Evolutionary conservation across 2,888 invertebrate genomes (phyloP).

Genomic region (Polydrusus cervinus): DNA sequence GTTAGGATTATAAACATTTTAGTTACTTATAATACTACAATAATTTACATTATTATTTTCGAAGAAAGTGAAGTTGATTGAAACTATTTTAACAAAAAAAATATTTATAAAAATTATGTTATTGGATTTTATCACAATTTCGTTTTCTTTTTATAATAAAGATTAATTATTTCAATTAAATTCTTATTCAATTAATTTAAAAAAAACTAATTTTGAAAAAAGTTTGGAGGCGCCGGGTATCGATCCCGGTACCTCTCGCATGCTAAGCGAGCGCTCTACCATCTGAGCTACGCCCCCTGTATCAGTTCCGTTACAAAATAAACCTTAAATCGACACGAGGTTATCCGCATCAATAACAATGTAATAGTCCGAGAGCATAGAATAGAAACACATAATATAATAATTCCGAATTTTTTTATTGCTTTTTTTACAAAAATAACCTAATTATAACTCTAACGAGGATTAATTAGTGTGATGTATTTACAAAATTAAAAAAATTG

Average conservation of each 20-base stretch:
- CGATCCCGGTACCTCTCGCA: conserved; percentile 70
- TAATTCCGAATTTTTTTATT: neutral
- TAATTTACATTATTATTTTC: too few relatives aligned
- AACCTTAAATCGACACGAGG: neutral
- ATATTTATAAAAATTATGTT: too few relatives aligned
- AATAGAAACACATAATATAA: neutral
- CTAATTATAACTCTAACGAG: neutral
- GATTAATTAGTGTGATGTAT: too few relatives aligned
- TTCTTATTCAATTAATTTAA: too few relatives aligned
- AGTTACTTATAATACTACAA: too few relatives aligned
- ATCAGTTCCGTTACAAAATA: neutral
- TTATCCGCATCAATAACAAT: neutral
- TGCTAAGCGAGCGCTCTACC: conserved; percentile 69
- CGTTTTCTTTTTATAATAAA: too few relatives aligned
- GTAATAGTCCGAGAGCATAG: neutral
- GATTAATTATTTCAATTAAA: too few relatives aligned
- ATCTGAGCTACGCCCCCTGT: conserved; percentile 67
- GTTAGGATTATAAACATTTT: too few relatives aligned
- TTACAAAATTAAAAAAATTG: too few relatives aligned
- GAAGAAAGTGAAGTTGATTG: too few relatives aligned
- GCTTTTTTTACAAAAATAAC: neutral
- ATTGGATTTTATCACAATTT: too few relatives aligned
- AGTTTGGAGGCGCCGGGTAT: conserved; percentile 68
- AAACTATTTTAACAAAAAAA: too few relatives aligned
- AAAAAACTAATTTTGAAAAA: conserved; percentile 48